Percentiles rank a stretch among this genome's conserved stretches.
These are phyloP conservation scores for Muscicapa striata DNA, from an alignment of 2,797 vertebrate genomes.

Conservation along the genomic window DNA sequence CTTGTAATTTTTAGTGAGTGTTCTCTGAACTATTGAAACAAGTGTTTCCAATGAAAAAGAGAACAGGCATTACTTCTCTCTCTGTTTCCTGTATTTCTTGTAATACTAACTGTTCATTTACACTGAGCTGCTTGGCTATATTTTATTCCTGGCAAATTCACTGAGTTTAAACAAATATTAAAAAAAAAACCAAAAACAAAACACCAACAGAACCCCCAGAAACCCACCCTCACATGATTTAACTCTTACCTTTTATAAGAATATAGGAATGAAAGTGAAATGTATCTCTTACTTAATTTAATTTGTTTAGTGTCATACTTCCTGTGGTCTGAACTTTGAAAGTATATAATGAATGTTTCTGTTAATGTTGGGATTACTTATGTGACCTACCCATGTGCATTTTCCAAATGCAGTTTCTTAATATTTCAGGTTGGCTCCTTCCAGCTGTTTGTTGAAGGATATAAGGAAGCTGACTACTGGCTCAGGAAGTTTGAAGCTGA, in stretches of 20 bases:
- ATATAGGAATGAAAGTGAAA: neutral
- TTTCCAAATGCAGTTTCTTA: constrained; percentile 55
- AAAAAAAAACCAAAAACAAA: accelerated
- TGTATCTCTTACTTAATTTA: neutral
- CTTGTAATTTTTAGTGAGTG: neutral
- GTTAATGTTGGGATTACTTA: neutral
- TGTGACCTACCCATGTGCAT: neutral
- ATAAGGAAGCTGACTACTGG: constrained; percentile 96
- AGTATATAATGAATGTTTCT: neutral
- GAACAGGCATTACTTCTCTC: neutral
- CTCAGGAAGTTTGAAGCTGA: constrained; percentile 96
- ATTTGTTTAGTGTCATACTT: neutral
- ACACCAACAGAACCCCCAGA: neutral
- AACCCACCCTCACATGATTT: neutral
- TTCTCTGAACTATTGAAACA: neutral
- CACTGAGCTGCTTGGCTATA: neutral
- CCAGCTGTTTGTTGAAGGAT: constrained; percentile 95
- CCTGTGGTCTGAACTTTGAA: neutral
- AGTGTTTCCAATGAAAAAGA: neutral
- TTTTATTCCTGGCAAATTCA: neutral
- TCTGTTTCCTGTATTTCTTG: neutral
- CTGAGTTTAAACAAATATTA: neutral
- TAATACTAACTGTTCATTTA: neutral
- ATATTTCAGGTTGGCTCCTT: constrained; percentile 92
- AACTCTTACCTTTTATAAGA: neutral